Evolutionary conservation across 2,888 invertebrate genomes (phyloP).

Genomic region (Blastobasis lacticolella): DNA sequence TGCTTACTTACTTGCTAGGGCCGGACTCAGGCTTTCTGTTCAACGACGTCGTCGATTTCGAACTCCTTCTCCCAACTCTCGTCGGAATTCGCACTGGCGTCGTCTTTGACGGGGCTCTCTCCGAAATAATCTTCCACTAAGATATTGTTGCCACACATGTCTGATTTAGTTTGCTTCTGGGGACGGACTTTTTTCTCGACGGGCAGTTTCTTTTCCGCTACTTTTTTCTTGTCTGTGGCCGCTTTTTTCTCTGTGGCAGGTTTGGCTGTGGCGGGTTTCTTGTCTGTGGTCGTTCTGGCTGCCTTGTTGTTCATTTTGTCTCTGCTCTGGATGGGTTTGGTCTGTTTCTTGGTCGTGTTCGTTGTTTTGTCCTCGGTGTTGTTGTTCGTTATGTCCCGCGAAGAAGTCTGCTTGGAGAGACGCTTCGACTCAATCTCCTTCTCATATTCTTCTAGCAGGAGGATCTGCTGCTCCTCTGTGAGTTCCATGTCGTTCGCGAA

Average conservation of each 20-base stretch:
- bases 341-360: constrained; percentile 27
- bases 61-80: constrained; percentile 78
- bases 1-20: constrained; percentile 16
- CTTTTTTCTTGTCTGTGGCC: constrained; percentile 20
- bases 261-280: constrained; percentile 14
- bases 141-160: constrained; percentile 58
- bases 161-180: constrained; percentile 52
- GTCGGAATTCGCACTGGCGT: constrained; percentile 68
- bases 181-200: constrained; percentile 37
- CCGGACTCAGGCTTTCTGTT: constrained; percentile 41
- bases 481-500: constrained; percentile 78
- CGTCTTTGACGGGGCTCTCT: constrained; percentile 59
- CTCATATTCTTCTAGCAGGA: constrained; percentile 80
- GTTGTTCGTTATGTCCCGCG: constrained; percentile 48
- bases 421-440: constrained; percentile 73
- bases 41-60: constrained; percentile 62
- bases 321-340: constrained; percentile 2
- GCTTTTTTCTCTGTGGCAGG: constrained; percentile 23
- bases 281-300: constrained; percentile 37
- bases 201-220: constrained; percentile 1
- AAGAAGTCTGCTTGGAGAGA: constrained; percentile 35
- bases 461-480: constrained; percentile 80
- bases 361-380: constrained; percentile 38
- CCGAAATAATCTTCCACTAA: constrained; percentile 72
- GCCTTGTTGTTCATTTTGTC: constrained; percentile 21